Conservation (phyloP, 2,113 vertebrate species). For the Morphnarchus princeps region DNA sequence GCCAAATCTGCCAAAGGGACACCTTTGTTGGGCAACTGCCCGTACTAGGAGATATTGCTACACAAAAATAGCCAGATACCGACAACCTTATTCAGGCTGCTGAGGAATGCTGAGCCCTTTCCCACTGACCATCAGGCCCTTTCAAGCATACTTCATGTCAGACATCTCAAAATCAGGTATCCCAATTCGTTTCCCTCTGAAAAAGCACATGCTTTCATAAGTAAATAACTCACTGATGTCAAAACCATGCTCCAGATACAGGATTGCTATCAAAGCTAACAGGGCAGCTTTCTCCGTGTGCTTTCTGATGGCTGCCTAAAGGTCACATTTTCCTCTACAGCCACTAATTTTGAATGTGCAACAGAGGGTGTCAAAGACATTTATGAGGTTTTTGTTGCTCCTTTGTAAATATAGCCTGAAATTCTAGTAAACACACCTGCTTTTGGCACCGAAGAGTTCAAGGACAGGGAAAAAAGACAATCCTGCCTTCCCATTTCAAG, state of each 20-base stretch:
- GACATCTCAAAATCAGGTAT: neutral
- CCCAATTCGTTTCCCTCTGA: neutral
- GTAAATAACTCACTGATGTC: neutral
- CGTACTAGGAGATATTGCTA: neutral
- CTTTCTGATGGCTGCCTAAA: neutral
- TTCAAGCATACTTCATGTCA: neutral
- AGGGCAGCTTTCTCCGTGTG: neutral
- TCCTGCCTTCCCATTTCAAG: neutral
- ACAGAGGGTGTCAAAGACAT: neutral
- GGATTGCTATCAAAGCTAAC: neutral
- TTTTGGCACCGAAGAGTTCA: neutral
- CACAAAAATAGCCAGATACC: neutral
- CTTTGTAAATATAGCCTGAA: neutral
- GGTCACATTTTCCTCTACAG: neutral
- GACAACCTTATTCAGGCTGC: neutral
- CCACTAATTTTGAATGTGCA: neutral
- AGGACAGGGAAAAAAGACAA: neutral
- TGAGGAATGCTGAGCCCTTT: neutral
- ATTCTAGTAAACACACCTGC: neutral
- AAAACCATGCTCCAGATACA: neutral
- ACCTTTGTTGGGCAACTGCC: neutral
- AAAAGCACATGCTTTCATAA: neutral
- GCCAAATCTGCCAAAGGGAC: neutral
- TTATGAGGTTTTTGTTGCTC: neutral
- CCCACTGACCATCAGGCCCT: neutral